Evolutionary conservation across 2,797 vertebrate genomes (phyloP).

Genomic region (Mionectes olivaceus): DNA sequence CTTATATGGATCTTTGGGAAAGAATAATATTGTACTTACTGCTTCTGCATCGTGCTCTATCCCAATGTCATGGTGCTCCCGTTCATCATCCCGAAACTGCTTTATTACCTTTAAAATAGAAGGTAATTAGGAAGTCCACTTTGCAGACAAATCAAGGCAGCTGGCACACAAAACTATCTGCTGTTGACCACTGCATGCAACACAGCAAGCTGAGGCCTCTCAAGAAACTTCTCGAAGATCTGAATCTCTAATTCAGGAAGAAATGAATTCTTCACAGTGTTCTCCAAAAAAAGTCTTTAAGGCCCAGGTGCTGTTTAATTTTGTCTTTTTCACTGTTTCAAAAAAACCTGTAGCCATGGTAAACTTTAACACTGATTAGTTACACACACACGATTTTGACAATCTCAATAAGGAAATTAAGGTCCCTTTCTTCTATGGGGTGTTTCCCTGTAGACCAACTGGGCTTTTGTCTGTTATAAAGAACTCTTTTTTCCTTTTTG

Average conservation of each 20-base stretch:
- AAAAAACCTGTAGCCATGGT: neutral
- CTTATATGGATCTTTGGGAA: neutral
- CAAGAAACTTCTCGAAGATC: neutral
- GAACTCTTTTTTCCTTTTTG: neutral
- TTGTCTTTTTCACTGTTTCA: neutral
- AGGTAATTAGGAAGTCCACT: neutral
- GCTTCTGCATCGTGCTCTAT: constrained; percentile 89
- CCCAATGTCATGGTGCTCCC: constrained; percentile 93
- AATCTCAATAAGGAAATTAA: neutral
- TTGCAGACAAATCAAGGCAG: neutral
- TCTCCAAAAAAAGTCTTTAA: neutral
- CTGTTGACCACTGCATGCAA: neutral
- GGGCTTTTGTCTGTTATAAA: neutral
- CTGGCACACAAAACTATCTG: neutral
- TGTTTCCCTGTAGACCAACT: neutral
- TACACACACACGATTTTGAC: neutral
- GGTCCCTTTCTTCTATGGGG: neutral
- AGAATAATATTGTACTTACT: constrained; percentile 72
- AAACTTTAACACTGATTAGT: neutral
- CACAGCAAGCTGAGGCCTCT: neutral
- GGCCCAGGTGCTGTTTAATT: neutral
- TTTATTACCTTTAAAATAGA: constrained; percentile 85
- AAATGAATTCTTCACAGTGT: neutral
- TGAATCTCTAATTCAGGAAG: neutral
- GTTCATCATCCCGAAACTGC: constrained; percentile 93